Base-by-base conservation (phyloP, 1,140 invertebrate genomes). In the Mizuhopecten yessoensis region DNA sequence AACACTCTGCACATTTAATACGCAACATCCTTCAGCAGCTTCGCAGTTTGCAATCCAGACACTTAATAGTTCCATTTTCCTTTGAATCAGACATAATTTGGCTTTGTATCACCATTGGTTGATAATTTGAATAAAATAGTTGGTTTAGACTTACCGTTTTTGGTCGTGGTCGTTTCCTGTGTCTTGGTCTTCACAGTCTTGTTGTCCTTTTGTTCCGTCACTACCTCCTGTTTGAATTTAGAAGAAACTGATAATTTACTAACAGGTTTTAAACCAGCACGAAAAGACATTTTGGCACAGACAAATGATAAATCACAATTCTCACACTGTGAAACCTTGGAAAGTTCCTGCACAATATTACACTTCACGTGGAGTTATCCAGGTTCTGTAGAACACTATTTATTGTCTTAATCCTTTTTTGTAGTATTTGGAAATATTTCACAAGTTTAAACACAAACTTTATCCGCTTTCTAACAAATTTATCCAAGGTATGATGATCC, bases 231-330 rank as follows among this genome's bases (percentile, higher is more conserved):
- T 75, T 75, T n/a, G 23, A 75, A 75, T 75, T 75, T 75, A 75
- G 57, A 75, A 75, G 57, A 75, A 75, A 75, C 57, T n/a, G 57
- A 75, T 75, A 75, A 75, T 75, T 75, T 75, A 75, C 57, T 75
- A 29, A 75, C 57, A 75, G 57, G 57, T 75, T 75, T 75, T 17
- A 75, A 75, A 9, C 57, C 57, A 17, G 57, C 57, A 75, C 57
- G 57, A 17, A 29, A 75, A n/a, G 57, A 75, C 57, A 75, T 75
- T 75, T 75, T 75, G 23, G 57, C 57, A 75, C 42, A 45, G 42
- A 20, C 5, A 39, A 7, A 39, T 17, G 17, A 39, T 39, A 39
- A 57, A 75, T 29, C n/a, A n/a, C 57, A 29, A 75, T 75, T 29
- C 57, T 75, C 1, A 75, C n/a, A 17, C 9, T 75, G 57, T 75